Evolutionary conservation across 2,797 vertebrate species (phyloP).

Genomic region (Pseudotriccus pelzelni): DNA sequence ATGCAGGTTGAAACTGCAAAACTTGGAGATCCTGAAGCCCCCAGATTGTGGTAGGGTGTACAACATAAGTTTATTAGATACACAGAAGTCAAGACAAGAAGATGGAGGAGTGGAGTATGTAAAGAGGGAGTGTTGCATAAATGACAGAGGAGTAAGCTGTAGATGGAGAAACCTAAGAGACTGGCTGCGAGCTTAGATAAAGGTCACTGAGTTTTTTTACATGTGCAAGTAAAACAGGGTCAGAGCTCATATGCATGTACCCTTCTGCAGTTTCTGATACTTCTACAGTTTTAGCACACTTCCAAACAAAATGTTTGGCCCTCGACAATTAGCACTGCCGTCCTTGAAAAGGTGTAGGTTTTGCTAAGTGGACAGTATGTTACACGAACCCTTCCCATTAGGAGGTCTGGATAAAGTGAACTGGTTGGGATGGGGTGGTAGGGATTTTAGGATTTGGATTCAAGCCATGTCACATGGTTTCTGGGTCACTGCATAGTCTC

Average conservation of each 20-base stretch:
- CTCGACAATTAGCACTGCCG: not conserved
- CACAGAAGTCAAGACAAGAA: not conserved
- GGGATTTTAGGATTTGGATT: not conserved
- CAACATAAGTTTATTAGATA: not conserved
- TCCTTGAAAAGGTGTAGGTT: not conserved
- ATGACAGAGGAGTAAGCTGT: not conserved
- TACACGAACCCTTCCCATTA: not conserved
- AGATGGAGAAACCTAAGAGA: constrained; percentile 2
- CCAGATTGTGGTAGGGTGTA: not conserved
- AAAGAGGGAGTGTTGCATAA: not conserved
- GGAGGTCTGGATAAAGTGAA: not conserved
- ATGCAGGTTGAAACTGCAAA: not conserved
- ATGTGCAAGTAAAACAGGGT: not conserved
- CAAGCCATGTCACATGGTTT: not conserved
- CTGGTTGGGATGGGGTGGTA: not conserved
- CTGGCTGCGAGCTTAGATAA: constrained; percentile 37
- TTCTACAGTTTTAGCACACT: not conserved
- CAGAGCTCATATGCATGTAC: not conserved
- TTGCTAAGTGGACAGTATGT: not conserved
- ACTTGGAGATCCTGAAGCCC: not conserved
- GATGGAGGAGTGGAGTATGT: not conserved
- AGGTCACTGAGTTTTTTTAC: constrained; percentile 2
- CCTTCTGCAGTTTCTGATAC: not conserved
- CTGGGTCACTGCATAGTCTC: not conserved
- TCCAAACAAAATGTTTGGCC: not conserved